These are phyloP conservation scores for Spodoptera frugiperda DNA, from an alignment of 1,140 invertebrate species.

Conservation along the genomic window DNA sequence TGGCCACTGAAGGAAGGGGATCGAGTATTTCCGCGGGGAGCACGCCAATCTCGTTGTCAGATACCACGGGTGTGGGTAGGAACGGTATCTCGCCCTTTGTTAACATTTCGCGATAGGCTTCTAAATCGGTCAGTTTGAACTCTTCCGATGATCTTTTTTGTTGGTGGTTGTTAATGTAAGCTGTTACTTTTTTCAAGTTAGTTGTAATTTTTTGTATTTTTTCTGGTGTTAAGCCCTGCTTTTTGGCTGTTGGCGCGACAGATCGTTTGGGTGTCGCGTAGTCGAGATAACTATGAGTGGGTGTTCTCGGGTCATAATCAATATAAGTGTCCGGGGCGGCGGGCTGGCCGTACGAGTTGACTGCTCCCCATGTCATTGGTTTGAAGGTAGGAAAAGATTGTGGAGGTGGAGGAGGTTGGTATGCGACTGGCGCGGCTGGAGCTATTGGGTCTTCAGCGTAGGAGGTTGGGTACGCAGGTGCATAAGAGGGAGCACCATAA, in stretches of 20 bases:
- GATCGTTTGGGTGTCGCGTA: constrained; percentile 69
- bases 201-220: constrained; percentile 79
- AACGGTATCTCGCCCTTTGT: constrained; percentile 68
- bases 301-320: constrained; percentile 69
- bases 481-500: constrained; percentile 17
- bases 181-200: constrained; percentile 72
- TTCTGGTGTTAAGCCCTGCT: constrained; percentile 67
- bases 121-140: constrained; percentile 61
- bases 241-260: constrained; percentile 50
- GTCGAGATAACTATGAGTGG: constrained; percentile 55
- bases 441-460: constrained; percentile 48
- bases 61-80: constrained; percentile 71
- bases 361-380: constrained; percentile 71
- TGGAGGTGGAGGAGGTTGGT: constrained; percentile 69
- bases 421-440: constrained; percentile 30
- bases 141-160: constrained; percentile 76
- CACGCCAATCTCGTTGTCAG: constrained; percentile 78
- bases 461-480: neutral
- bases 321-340: constrained; percentile 67
- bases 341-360: constrained; percentile 78
- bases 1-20: constrained; percentile 34
- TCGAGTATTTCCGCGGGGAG: constrained; percentile 75
- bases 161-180: constrained; percentile 61
- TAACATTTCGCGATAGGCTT: constrained; percentile 66
- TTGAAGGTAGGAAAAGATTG: constrained; percentile 71